Base-by-base conservation (phyloP, 2,888 invertebrate genomes). In the Gymnosoma rotundatum region DNA sequence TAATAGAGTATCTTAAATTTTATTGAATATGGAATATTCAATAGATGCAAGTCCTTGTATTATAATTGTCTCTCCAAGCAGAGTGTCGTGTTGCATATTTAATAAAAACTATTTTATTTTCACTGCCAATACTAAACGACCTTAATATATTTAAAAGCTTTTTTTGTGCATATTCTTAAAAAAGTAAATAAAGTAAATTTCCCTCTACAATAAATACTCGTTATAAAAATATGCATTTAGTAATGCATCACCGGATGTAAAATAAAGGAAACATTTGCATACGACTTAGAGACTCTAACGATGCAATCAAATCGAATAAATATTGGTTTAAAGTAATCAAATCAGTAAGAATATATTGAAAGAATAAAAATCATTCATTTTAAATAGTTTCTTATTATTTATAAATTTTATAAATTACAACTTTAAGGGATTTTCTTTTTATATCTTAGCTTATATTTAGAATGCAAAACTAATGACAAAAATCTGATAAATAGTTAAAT, bases 291-390 rank as follows among this genome's bases (percentile, higher is more conserved):
- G 64, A 58, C 50, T 82, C 70, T 76, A 79, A 80, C 79, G 72
- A 83, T 76, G 76, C 83, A 83, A 83, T 83, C 61, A 80, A 72
- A 64, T 72, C 32, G 12, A 76, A 50, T 63, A 83, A 83, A 80
- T 80, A 83, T 79, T 75, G 36, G 8, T 25, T 64, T 36, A 42
- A n/a, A 54, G 25, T 2, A 21, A 25, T 32, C 32, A 32, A 32
- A 32, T 32, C 32, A 32, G 25, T 9, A 69, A 32, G 32, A 18
- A 10, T 52, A 18, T 18, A 18, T 52, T 1, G 18, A 6, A 52
- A 52, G 1, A n/a, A 74, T 42, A 12, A 12, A 69, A 69, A 21
- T n/a, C 12, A 25, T 45, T 42, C 0, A 14, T 42, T 42, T 14
- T 42, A 14, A 42, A 42, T 14, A 42, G 12, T 14, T 42, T 42